Conservation (phyloP, 30 jellyfish, hydroid and myxozoan species). For the Turritopsis dohrnii region DNA sequence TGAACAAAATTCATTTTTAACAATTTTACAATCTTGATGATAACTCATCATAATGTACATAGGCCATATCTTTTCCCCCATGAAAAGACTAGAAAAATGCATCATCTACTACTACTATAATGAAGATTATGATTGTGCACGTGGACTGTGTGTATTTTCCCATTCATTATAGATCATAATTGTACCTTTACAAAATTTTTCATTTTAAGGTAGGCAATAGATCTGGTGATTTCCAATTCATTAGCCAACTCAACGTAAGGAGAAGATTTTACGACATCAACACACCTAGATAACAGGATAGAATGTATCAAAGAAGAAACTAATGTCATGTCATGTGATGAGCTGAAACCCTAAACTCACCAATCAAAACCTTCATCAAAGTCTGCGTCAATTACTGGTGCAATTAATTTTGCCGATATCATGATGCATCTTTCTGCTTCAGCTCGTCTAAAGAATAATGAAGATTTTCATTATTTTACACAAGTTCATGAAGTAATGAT, state of each 20-base stretch:
- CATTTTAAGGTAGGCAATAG: constrained; percentile 79
- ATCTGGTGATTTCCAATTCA: constrained; percentile 93
- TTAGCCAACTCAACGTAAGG: constrained; percentile 82
- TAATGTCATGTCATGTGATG: not conserved
- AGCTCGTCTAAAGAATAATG: constrained; percentile 41
- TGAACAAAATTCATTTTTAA: not conserved
- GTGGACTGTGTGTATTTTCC: not conserved
- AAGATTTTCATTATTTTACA: not conserved
- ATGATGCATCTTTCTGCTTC: constrained; percentile 81
- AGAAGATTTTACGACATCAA: constrained; percentile 75
- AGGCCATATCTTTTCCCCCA: not conserved
- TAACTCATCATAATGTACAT: not conserved
- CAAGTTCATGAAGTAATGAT: not conserved
- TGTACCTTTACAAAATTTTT: constrained; percentile 86
- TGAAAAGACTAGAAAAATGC: not conserved
- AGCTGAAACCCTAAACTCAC: constrained; percentile 29
- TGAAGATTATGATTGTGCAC: not conserved
- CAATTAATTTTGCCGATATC: constrained; percentile 78
- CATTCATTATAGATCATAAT: not conserved
- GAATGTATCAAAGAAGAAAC: not conserved
- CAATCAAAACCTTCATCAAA: constrained; percentile 98
- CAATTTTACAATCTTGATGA: not conserved
- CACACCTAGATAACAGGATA: constrained; percentile 59
- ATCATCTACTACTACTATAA: not conserved
- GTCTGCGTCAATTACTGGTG: constrained; percentile 87